These are phyloP conservation scores for Aphelinus atriplicis DNA, from an alignment of 1,140 invertebrate genomes.

Conservation along the genomic window DNA sequence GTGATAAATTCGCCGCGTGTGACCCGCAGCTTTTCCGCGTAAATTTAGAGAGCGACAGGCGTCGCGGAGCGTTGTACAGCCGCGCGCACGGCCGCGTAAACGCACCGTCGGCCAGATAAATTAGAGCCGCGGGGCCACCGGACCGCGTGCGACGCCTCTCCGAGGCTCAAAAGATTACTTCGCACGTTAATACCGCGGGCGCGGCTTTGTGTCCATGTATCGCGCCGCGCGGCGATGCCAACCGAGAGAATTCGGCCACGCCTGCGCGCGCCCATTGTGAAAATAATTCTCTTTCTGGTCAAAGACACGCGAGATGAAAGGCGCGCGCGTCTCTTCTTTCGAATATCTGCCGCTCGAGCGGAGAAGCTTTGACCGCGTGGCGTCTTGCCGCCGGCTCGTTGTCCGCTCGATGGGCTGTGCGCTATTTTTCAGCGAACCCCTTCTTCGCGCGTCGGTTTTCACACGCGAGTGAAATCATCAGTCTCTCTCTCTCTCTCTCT, in stretches of 20 bases:
- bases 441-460: too few species aligned
- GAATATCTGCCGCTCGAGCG: constrained; percentile 5
- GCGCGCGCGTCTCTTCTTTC: not conserved
- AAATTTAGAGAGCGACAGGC: not conserved
- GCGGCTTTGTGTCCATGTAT: constrained; percentile 45
- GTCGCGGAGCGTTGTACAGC: not conserved
- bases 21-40: not conserved
- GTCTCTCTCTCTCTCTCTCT: too few species aligned
- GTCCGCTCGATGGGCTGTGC: too few species aligned
- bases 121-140: constrained; percentile 36
- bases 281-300: constrained; percentile 37
- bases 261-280: constrained; percentile 45
- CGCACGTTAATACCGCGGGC: constrained; percentile 50
- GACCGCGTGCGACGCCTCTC: constrained; percentile 41
- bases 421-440: too few species aligned
- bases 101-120: constrained; percentile 37
- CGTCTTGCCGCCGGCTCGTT: too few species aligned
- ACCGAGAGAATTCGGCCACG: too few species aligned
- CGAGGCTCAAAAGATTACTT: constrained; percentile 56
- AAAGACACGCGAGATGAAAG: constrained; percentile 4
- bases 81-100: not conserved
- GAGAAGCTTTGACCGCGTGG: not conserved
- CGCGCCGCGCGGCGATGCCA: not conserved
- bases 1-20: constrained; percentile 7
- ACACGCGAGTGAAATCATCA: too few species aligned